Base-by-base conservation (phyloP, 2,113 vertebrate genomes). In the Calyptommatus sinebrachiatus region DNA sequence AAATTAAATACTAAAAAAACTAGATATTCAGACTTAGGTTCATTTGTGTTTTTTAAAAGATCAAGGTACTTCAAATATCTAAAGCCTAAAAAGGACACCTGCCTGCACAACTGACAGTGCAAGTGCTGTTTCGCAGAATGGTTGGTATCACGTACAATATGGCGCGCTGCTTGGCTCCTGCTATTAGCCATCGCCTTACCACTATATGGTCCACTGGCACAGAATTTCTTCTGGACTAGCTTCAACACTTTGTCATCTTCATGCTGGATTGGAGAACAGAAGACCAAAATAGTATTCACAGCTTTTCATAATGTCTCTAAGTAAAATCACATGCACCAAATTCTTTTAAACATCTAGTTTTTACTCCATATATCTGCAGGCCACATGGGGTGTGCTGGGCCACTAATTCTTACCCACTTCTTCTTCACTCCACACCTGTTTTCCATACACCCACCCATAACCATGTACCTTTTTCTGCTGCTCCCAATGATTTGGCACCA, bases 181-280 rank as follows among this genome's bases (percentile, higher is more conserved):
- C 66, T 82, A 78, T 78, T 0, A 83, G 73, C 53, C 28, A 80
- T 82, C 41, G 26, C 84, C 96, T 96, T 94, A 98, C 98, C 97
- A n/a, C 91, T 92, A 88, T 96, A 96, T 26, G 96, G 97, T 91
- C 98, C 98, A 82, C 98, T 98, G 89, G 98, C 98, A 95, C 97
- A 99, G 93, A 99, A 99, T 87, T 99, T 99, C 93, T 95, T 98
- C 93, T 99, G 98, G 85, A 96, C 97, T 81, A 99, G 90, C 92
- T 96, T 98, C 81, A 99, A 89, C 80, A 98, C 88, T 77, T 94
- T 94, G 87, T 97, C 95, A 1, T 97, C 96, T 74, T 97, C 97
- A 94, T 97, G 94, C 98, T 99, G 78, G 76, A 88, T 80, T 90
- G 88, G 50, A 7, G 87, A 88, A 89, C 63, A 61, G 87, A 75